A percentile compares a stretch with the other conserved stretches of the same genome.
Conservation (phyloP, 2,797 vertebrate genomes). For the Distichodus sexfasciatus region DNA sequence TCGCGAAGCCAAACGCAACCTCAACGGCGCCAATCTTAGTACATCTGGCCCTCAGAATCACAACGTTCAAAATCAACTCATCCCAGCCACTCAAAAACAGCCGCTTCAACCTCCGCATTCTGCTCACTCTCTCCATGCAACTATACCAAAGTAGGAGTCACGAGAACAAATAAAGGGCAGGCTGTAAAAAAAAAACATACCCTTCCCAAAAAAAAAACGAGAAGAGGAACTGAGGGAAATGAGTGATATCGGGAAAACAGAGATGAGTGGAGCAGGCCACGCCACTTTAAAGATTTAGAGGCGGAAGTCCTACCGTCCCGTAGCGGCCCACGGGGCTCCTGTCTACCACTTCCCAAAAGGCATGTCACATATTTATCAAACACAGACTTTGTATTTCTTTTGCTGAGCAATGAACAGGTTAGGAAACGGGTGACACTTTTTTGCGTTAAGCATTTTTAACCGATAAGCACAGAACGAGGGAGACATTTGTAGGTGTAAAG, state of each 20-base stretch:
- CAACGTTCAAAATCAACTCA: conserved; percentile 20
- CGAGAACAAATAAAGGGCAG: conserved; percentile 51
- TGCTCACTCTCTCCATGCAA: conserved; percentile 67
- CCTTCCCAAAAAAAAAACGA: conserved; percentile 30
- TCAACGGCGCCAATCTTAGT: too few species aligned
- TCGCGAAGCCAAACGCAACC: too few species aligned
- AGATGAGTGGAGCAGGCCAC: conserved; percentile 45
- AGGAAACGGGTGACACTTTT: conserved; percentile 1
- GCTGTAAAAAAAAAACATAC: conserved; percentile 52
- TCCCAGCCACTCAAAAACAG: conserved; percentile 26
- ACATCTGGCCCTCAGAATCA: conserved; percentile 17
- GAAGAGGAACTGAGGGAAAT: conserved; percentile 31
- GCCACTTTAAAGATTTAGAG: conserved; percentile 44
- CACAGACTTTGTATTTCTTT: conserved; percentile 29
- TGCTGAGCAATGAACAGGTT: conserved; percentile 29
- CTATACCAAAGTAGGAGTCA: conserved; percentile 50
- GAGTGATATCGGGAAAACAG: conserved; percentile 32
- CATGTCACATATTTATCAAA: conserved; percentile 47
- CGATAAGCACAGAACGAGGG: background rate
- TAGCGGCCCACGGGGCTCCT: conserved; percentile 44
- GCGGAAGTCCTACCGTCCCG: conserved; percentile 50
- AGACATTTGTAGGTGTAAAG: background rate
- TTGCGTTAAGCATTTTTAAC: background rate
- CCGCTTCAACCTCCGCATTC: conserved; percentile 51
- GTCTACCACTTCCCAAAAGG: conserved; percentile 48